Conservation (phyloP, 1,140 invertebrate genomes). For the Agrypnia vestita region DNA sequence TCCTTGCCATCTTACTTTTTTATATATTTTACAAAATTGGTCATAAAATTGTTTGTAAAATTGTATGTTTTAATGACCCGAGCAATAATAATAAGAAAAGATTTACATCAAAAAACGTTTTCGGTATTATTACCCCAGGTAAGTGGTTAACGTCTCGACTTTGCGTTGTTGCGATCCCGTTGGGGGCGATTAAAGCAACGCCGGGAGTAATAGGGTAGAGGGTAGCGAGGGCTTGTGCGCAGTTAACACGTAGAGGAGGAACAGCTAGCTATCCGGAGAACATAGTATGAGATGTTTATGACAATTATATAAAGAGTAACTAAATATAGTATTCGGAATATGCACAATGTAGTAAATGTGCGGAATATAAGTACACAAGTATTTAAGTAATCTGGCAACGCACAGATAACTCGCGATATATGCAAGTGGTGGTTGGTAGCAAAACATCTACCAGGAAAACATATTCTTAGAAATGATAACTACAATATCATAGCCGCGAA, state of each 20-base stretch:
- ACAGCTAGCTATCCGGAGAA: slow-evolving; percentile 66
- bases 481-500: no score
- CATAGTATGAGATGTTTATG: slow-evolving; percentile 50
- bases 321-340: no score
- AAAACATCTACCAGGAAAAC: no score
- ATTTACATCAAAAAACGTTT: slow-evolving; percentile 46
- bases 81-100: slow-evolving; percentile 29
- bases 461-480: no score
- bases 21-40: not conserved
- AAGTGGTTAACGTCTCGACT: slow-evolving; percentile 54
- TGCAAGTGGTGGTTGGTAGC: no score
- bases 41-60: not conserved
- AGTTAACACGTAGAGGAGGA: slow-evolving; percentile 70
- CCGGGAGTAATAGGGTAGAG: slow-evolving; percentile 68
- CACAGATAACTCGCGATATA: no score
- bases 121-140: slow-evolving; percentile 53
- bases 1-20: no score
- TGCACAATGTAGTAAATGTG: no score
- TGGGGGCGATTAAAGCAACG: slow-evolving; percentile 69
- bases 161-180: slow-evolving; percentile 60
- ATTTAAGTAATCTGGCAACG: no score
- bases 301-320: not conserved
- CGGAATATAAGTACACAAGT: no score
- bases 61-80: slow-evolving; percentile 8
- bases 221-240: slow-evolving; percentile 64